A percentile compares a stretch with the other conserved stretches of the same genome.
These are phyloP conservation scores for Cyclina sinensis DNA, from an alignment of 1,140 invertebrate species.

Conservation along the genomic window DNA sequence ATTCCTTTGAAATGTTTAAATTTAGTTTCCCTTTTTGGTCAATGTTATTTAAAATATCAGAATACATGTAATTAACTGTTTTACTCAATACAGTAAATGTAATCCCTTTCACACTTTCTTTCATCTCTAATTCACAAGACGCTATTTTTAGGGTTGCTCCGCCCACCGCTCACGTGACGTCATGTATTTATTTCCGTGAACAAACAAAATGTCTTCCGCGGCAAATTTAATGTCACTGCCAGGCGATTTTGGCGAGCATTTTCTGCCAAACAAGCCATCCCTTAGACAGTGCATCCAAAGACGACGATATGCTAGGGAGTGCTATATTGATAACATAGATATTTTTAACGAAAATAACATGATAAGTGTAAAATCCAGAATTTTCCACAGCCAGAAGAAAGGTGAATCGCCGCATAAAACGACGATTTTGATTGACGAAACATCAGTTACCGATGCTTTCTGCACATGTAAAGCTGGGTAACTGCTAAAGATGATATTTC, in stretches of 20 bases:
- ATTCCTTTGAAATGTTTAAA: no score
- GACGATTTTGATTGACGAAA: background rate
- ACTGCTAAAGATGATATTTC: no score
- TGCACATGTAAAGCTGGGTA: slow-evolving; percentile 12
- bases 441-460: background rate
- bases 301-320: background rate
- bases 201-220: background rate
- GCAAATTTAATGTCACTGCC: background rate
- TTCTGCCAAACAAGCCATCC: background rate
- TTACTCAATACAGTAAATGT: no score
- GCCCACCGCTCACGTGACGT: background rate
- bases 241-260: slow-evolving; percentile 12
- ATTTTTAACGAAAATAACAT: background rate
- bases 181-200: background rate
- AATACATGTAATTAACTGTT: no score
- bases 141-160: background rate
- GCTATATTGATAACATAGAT: background rate
- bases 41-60: no score
- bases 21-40: no score
- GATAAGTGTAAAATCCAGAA: background rate
- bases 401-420: background rate
- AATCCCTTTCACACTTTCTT: no score
- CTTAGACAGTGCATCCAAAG: background rate
- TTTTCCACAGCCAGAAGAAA: background rate
- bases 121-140: background rate